Percentiles rank a stretch among this genome's conserved stretches.
Conservation (phyloP, 2,888 invertebrate genomes). For the Carabus problematicus region DNA sequence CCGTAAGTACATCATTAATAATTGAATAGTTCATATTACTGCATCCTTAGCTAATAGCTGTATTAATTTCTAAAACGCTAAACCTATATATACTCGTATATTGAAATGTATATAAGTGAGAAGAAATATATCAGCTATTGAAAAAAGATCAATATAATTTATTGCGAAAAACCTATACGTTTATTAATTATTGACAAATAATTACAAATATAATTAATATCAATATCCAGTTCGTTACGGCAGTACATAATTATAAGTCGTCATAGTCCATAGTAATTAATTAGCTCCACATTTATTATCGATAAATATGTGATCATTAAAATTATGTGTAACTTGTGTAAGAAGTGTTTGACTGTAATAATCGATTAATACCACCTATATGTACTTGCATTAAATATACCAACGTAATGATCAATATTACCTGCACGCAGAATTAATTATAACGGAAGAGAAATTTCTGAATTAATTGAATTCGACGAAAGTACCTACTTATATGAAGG, state of each 20-base stretch:
- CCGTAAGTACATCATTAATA: neutral
- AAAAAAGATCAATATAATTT: neutral
- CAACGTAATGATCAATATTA: neutral
- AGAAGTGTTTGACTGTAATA: too few species aligned
- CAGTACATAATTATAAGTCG: slow-evolving; percentile 22
- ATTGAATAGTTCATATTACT: neutral
- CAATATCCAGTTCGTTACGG: slow-evolving; percentile 25
- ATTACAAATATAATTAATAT: slow-evolving; percentile 40
- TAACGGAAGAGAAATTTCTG: too few species aligned
- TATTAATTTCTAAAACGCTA: neutral
- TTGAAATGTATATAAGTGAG: neutral
- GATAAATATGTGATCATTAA: slow-evolving; percentile 26
- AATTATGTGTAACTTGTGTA: slow-evolving; percentile 6
- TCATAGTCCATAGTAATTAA: slow-evolving; percentile 34
- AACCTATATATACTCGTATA: neutral
- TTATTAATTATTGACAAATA: slow-evolving; percentile 39
- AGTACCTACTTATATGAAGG: too few species aligned
- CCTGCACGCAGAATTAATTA: too few species aligned
- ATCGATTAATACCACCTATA: too few species aligned
- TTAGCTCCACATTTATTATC: slow-evolving; percentile 20
- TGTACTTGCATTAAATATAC: neutral
- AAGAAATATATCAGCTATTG: neutral
- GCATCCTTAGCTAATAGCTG: neutral
- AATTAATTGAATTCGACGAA: too few species aligned
- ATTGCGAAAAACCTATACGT: slow-evolving; percentile 22